Conservation (phyloP, 2,888 invertebrate species). For the Branchipolynoe longqiensis region DNA sequence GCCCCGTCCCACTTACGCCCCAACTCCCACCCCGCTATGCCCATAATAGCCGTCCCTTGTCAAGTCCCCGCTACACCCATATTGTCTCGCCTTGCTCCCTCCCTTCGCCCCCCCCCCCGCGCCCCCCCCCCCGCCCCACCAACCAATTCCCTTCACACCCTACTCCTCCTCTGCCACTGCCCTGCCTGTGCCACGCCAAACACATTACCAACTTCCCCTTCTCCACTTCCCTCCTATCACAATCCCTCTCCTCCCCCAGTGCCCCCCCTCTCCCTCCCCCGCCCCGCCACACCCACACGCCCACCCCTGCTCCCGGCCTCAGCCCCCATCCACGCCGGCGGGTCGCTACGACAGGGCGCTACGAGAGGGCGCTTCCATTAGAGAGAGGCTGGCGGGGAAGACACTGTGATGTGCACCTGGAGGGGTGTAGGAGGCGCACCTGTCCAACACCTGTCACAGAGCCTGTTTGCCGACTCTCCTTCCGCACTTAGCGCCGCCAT, state of each 20-base stretch:
- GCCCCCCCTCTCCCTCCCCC: too few relatives aligned
- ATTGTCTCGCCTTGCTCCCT: neutral
- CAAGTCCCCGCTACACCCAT: too few relatives aligned
- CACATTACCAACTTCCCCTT: neutral
- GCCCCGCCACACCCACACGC: too few relatives aligned
- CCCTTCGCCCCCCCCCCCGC: neutral
- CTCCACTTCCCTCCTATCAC: too few relatives aligned
- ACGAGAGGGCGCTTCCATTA: constrained; percentile 35
- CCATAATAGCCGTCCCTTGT: too few relatives aligned
- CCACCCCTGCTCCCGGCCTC: neutral
- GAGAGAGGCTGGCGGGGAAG: constrained; percentile 3
- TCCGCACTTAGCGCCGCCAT: constrained; percentile 38
- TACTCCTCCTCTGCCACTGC: too few relatives aligned
- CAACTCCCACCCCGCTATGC: too few relatives aligned
- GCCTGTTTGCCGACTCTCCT: constrained; percentile 31
- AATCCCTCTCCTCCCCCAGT: too few relatives aligned
- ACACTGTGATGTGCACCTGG: neutral
- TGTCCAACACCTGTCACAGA: constrained; percentile 5
- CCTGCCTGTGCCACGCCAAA: constrained; percentile 5
- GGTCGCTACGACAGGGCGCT: neutral
- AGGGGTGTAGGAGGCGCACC: constrained; percentile 6
- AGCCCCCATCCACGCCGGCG: neutral
- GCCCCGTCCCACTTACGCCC: too few relatives aligned
- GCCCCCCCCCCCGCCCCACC: neutral
- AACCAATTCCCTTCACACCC: too few relatives aligned